Conservation (phyloP, 2,113 vertebrate genomes). For the Guaruba guarouba region DNA sequence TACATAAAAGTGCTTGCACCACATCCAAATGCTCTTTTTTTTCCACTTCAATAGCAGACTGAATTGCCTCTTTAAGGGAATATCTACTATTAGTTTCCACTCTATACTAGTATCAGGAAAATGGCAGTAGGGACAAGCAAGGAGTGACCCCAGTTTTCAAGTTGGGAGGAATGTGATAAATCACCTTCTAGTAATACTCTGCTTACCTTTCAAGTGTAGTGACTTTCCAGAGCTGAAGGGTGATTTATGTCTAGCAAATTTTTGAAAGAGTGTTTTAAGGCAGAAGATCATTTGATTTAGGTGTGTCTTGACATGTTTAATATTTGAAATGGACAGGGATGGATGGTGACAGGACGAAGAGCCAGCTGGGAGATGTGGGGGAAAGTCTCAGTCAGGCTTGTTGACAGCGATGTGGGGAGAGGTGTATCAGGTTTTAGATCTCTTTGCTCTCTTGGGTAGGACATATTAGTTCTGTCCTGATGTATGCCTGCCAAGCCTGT, state of each 20-base stretch:
- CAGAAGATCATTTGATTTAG: not conserved
- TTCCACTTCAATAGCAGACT: not conserved
- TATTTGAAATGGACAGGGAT: not conserved
- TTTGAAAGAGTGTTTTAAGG: not conserved
- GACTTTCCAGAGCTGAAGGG: not conserved
- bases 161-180: not conserved
- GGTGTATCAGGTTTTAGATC: not conserved
- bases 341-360: not conserved
- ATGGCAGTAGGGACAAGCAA: not conserved
- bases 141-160: not conserved
- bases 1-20: not conserved
- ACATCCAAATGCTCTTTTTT: not conserved
- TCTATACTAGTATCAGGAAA: not conserved
- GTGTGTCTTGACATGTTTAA: slow-evolving; percentile 8
- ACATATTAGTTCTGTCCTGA: not conserved
- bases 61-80: not conserved
- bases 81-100: not conserved
- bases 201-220: not conserved
- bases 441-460: not conserved
- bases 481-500: not conserved
- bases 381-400: not conserved
- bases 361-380: not conserved
- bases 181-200: not conserved
- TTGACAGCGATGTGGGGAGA: not conserved
- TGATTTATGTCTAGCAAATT: not conserved